Evolutionary conservation across 2,888 invertebrate genomes (phyloP), one percentile per base, ranked within the genome.

Genomic region (Cephonodes hylas): DNA sequence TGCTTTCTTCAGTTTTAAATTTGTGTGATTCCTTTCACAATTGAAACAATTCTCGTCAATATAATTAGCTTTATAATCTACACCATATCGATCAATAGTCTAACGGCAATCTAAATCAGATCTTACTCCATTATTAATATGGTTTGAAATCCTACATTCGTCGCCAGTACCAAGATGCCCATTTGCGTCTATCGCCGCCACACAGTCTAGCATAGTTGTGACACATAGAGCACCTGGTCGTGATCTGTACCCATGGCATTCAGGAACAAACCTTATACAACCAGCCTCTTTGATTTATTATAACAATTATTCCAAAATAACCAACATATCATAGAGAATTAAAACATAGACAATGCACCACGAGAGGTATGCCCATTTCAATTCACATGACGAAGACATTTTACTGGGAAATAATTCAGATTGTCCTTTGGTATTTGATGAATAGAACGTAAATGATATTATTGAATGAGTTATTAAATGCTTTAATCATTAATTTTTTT

Each of bases 161-260:
- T 53, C 53, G 27, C 31, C 10, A 8, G 5, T 53, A 53, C 18
- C 53, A 31, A 53, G 53, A 60, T 58, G 45, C 65, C 65, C 64
- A 64, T 65, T 67, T 63, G 64, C 64, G 63, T 63, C 31, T 18
- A 53, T 18, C 64, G 66, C 63, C 83, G 83, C 83, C 84, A 73
- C 73, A 70, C 74, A 76, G 83, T 83, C 83, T 83, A 48, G 38
- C 38, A 38, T 38, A 38, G 38, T 5, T 38, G 71, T 84, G 84
- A 84, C 82, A 83, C 84, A 83, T 74, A 74, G 78, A 53, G 74
- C 83, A 83, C 82, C 83, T 81, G 83, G 80, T 75, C 75, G 70
- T 83, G 84, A 84, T 82, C 79, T 77, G 75, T 75, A 70, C 64
- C 70, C 77, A 77, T 76, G 81, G 84, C 71, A 84, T 80, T 68